Evolutionary conservation across 1,140 invertebrate species (phyloP), one percentile per base, ranked within the genome.

Genomic region (Tetragnatha versicolor): DNA sequence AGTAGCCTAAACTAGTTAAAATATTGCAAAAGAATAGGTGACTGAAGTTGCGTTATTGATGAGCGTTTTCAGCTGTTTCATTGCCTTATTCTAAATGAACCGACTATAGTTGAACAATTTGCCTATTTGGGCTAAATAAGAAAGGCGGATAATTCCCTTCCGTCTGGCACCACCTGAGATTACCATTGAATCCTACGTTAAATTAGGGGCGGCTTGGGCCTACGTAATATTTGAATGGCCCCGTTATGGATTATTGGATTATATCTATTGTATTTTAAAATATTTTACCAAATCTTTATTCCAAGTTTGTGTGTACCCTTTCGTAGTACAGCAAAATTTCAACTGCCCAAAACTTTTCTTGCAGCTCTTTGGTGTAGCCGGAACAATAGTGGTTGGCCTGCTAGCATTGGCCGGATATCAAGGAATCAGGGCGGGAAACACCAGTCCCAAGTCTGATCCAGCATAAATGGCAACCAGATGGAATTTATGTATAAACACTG

Each of bases 331-430:
- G n/a, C n/a, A n/a, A n/a, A n/a, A 31, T 55, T 25, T 55, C 6
- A 55, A 55, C 51, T 25, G 25, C 22, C 29, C 4, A 12, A 9
- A n/a, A 20, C 2, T 69, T 37, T 53, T 65, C 17, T 65, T 58
- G 31, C 53, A 79, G 76, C 39, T 79, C 14, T 79, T 79, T 29
- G 76, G 63, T n/a, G 22, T 79, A 27, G 45, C 35, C n/a, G 76
- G 76, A 12, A 79, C 63, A 20, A 47, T 79, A 9, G 65, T 68
- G 14, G 76, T 79, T 0, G 76, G 76, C 0, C 35, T 79, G 3
- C 27, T 79, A 10, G 76, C 76, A 7, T 31, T 79, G 1, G 33
- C 55, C 20, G 76, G 76, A 25, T 79, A 79, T 29, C 49, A 69
- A 45, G 29, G 14, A 7, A 29, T 45, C 5, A 27, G 65, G 6